phyloP scores from a whole-genome alignment of 1,140 invertebrate species.

The Homalodisca vitripennis region DNA sequence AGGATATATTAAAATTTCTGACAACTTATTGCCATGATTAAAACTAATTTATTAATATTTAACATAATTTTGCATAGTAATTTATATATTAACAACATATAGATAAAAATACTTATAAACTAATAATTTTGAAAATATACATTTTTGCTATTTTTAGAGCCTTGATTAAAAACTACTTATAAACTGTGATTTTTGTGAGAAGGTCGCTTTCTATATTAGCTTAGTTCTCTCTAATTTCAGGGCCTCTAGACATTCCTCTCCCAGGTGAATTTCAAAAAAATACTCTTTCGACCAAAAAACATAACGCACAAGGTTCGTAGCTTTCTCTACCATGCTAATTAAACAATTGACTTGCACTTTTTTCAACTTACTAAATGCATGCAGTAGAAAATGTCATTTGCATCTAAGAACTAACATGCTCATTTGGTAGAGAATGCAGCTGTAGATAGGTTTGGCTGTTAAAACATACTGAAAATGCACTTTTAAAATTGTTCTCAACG shows the following conservation, averaged over 20 bases:
- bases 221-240: constrained; percentile 26
- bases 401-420: not conserved
- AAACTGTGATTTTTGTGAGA: too few species aligned
- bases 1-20: too few species aligned
- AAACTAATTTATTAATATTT: too few species aligned
- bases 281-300: constrained; percentile 18
- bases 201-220: constrained; percentile 15
- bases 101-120: too few species aligned
- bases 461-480: too few species aligned
- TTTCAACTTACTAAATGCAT: constrained; percentile 15
- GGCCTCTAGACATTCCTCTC: constrained; percentile 14
- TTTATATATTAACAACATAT: too few species aligned
- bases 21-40: too few species aligned
- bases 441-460: constrained; percentile 1
- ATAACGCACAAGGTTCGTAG: constrained; percentile 19
- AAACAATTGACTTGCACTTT: constrained; percentile 17
- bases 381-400: constrained; percentile 18
- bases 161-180: too few species aligned
- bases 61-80: too few species aligned
- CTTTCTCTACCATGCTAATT: not conserved
- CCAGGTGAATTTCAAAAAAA: constrained; percentile 24
- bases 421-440: not conserved
- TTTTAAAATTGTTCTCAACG: too few species aligned
- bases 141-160: too few species aligned
- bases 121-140: too few species aligned